Conservation (phyloP, 1,140 invertebrate species). For the Euglossa dilemma region DNA sequence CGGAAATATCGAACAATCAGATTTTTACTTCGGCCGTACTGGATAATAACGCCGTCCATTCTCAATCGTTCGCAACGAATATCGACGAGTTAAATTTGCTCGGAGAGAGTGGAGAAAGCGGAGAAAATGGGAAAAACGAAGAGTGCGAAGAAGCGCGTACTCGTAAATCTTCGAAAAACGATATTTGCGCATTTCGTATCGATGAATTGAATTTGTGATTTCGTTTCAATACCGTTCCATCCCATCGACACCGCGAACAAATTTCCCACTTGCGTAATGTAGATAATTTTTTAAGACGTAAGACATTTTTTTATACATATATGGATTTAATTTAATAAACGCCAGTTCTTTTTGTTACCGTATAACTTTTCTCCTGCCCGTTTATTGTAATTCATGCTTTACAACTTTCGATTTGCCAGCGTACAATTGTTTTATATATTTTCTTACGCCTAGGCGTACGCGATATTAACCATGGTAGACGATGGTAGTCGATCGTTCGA, state of each 20-base stretch:
- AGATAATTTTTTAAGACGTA: not conserved
- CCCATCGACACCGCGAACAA: not conserved
- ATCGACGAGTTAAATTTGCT: slow-evolving; percentile 74
- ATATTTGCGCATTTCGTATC: slow-evolving; percentile 65
- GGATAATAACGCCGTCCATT: slow-evolving; percentile 3
- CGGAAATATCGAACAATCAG: not conserved
- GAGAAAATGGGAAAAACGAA: slow-evolving; percentile 55
- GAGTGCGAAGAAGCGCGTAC: slow-evolving; percentile 42
- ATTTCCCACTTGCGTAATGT: not conserved
- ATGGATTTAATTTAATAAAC: slow-evolving; percentile 42
- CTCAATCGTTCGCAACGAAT: slow-evolving; percentile 63
- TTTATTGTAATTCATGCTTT: not conserved
- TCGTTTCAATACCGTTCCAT: not conserved
- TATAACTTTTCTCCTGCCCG: not conserved
- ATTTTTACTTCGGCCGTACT: not conserved
- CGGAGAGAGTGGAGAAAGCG: slow-evolving; percentile 59
- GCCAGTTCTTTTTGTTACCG: not conserved
- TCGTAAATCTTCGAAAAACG: not conserved
- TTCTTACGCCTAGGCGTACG: not conserved
- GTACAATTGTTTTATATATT: not conserved
- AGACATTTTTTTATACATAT: slow-evolving; percentile 19
- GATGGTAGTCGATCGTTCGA: not conserved
- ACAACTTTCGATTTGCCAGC: not conserved
- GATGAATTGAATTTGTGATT: slow-evolving; percentile 71
- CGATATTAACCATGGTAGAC: slow-evolving; percentile 43